Percentiles rank a stretch among this genome's conserved stretches.
phyloP scores from a whole-genome alignment of 2,888 invertebrate species.

The Hypomecis atomaria region DNA sequence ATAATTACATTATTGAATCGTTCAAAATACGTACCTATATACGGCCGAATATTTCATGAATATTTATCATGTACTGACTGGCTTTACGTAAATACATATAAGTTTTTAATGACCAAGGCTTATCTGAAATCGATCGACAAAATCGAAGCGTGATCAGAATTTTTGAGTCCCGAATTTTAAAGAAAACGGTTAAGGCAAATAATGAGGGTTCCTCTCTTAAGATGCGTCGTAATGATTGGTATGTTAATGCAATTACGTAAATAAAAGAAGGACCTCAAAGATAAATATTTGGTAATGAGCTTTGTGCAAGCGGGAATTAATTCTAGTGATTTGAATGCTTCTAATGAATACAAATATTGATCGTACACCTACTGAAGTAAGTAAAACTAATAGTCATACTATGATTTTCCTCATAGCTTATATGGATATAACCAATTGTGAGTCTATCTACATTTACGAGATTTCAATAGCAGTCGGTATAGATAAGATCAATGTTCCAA shows the following conservation, averaged over 20 bases:
- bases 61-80: constrained; percentile 61
- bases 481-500: constrained; percentile 27
- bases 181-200: constrained; percentile 48
- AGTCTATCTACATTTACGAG: background rate
- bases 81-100: constrained; percentile 75
- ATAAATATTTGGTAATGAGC: constrained; percentile 23
- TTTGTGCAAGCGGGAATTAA: constrained; percentile 6
- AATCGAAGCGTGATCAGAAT: constrained; percentile 68
- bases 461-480: constrained; percentile 17
- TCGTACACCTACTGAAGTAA: background rate
- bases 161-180: constrained; percentile 52
- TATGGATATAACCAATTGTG: background rate
- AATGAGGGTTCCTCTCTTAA: constrained; percentile 42
- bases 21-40: constrained; percentile 37
- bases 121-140: constrained; percentile 68
- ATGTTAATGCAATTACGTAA: constrained; percentile 37
- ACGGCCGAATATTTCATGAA: constrained; percentile 58
- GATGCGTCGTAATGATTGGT: constrained; percentile 37
- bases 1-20: constrained; percentile 41
- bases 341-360: constrained; percentile 1
- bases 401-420: constrained; percentile 6
- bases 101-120: constrained; percentile 58
- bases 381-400: background rate
- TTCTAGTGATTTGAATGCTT: constrained; percentile 8
- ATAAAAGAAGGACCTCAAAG: constrained; percentile 25